phyloP scores from a whole-genome alignment of 1,140 invertebrate species.

The Listronotus bonariensis region DNA sequence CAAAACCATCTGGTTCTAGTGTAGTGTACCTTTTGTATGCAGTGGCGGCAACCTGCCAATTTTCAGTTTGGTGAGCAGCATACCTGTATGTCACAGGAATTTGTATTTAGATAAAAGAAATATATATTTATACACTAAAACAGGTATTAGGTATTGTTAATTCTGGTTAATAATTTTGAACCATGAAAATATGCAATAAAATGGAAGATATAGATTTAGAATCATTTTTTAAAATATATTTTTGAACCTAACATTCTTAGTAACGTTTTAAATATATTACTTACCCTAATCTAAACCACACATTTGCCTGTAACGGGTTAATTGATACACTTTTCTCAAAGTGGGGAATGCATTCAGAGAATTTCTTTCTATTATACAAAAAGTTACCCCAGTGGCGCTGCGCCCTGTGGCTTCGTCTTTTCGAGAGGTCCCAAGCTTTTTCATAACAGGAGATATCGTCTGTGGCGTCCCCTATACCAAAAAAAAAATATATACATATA shows the following conservation, averaged over 20 bases:
- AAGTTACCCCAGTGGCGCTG: conserved; percentile 84
- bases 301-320: conserved; percentile 80
- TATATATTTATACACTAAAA: not conserved
- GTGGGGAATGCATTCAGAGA: conserved; percentile 75
- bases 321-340: conserved; percentile 80
- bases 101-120: conserved; percentile 6
- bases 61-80: conserved; percentile 76
- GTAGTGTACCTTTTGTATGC: conserved; percentile 86
- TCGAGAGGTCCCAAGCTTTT: conserved; percentile 89
- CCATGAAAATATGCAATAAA: not conserved
- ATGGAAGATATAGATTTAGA: not conserved
- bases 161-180: no score
- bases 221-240: not conserved
- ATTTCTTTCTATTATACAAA: conserved; percentile 76
- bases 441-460: conserved; percentile 85
- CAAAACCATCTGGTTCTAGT: conserved; percentile 87
- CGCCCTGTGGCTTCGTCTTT: conserved; percentile 75
- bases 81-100: conserved; percentile 59
- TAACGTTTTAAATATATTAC: not conserved
- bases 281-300: conserved; percentile 82
- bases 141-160: no score
- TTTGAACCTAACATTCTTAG: not conserved
- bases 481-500: conserved; percentile 4
- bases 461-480: conserved; percentile 62
- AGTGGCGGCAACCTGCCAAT: conserved; percentile 81